Percentiles rank a stretch among this genome's conserved stretches.
Evolutionary conservation across 2,797 vertebrate species (phyloP).

Genomic region (Apogon hyalosoma): DNA sequence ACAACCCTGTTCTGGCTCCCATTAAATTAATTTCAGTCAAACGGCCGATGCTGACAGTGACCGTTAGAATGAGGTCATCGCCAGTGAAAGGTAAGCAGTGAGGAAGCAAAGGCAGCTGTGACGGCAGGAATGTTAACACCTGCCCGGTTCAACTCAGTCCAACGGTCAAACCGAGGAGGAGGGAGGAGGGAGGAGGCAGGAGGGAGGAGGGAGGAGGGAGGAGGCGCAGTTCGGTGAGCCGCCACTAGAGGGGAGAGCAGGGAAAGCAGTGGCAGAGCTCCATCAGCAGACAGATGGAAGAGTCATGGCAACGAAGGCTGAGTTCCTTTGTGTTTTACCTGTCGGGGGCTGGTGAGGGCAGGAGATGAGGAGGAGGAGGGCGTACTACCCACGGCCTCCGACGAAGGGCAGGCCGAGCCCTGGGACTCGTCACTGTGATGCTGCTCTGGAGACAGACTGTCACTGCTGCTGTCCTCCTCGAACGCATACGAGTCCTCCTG

Average conservation of each 20-base stretch:
- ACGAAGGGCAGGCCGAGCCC: constrained; percentile 82
- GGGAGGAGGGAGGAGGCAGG: constrained; percentile 5
- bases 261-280: not conserved
- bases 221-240: constrained; percentile 38
- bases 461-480: constrained; percentile 96
- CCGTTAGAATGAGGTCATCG: constrained; percentile 35
- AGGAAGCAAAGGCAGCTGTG: constrained; percentile 56
- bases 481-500: constrained; percentile 92
- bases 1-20: constrained; percentile 37
- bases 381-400: constrained; percentile 80
- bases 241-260: constrained; percentile 63
- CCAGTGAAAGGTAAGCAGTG: constrained; percentile 30
- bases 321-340: constrained; percentile 78
- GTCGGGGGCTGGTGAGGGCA: constrained; percentile 73
- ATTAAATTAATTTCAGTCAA: constrained; percentile 5
- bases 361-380: constrained; percentile 78
- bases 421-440: constrained; percentile 89
- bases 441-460: constrained; percentile 93
- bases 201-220: not conserved
- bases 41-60: constrained; percentile 15
- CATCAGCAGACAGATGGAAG: not conserved
- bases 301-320: too few species aligned
- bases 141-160: constrained; percentile 59
- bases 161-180: constrained; percentile 57
- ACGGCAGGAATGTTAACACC: constrained; percentile 56